Base-by-base conservation (phyloP, 2,888 invertebrate species). In the Chalcis sispes region DNA sequence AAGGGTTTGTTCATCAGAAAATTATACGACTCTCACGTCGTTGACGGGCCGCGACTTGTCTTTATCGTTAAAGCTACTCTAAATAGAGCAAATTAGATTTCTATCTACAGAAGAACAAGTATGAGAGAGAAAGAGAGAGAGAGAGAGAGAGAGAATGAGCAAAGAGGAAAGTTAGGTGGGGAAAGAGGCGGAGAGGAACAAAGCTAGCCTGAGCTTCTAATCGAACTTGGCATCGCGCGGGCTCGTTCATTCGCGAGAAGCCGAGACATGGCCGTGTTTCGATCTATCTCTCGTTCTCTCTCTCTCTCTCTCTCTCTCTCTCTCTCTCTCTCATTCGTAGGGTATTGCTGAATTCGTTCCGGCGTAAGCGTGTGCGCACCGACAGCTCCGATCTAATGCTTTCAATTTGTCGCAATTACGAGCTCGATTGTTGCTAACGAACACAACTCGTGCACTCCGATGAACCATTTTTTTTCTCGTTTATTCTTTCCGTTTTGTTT, bases 361-460 rank as follows among this genome's bases (percentile, higher is more conserved):
- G 69, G 56, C 25, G 29, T n/a, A n/a, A n/a, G n/a, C n/a, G n/a
- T n/a, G n/a, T n/a, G n/a, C n/a, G n/a, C n/a, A n/a, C n/a, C 58
- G 7, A 40, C n/a, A 40, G 75, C 42, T 72, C 52, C 70, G 70
- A 72, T 70, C 67, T 72, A 67, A 72, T 72, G 72, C 62, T 75
- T 77, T 70, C 74, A 77, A 75, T 75, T 75, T 77, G 71, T 71
- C 74, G 66, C 66, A 77, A 77, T 75, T 75, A 75, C 69, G 36
- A 42, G 72, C 69, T 52, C 67, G 56, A 67, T 76, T 72, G 67
- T 76, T 72, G 66, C 67, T 72, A 72, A 72, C 67, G 76, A 76
- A 67, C 62, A 23, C 62, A 54, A 56, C 72, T 54, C 67, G 76
- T 72, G 72, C 62, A 23, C 62, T 46, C 48, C 72, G 46, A 46